Conservation (phyloP, 37 sponge, comb jelly and placozoan species). For the Ephydatia muelleri region DNA sequence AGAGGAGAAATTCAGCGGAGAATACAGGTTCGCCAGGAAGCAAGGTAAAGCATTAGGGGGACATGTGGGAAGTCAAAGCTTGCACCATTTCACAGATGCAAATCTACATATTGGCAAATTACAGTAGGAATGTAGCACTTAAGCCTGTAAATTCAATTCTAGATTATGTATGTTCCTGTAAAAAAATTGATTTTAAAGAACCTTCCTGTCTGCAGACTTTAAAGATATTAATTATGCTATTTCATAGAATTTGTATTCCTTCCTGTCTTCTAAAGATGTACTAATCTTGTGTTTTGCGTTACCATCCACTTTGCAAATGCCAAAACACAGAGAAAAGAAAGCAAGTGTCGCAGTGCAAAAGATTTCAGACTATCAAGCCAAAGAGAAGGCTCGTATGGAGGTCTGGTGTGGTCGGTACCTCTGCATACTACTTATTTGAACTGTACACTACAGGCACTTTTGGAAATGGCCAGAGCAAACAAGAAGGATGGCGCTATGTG, state of each 20-base stretch:
- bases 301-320: too few relatives aligned
- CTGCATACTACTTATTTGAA: not conserved
- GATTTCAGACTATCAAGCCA: slow-evolving; percentile 74
- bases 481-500: slow-evolving; percentile 84
- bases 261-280: too few relatives aligned
- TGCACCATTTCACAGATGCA: too few relatives aligned
- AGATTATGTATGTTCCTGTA: too few relatives aligned
- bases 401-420: too few relatives aligned
- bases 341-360: slow-evolving; percentile 61
- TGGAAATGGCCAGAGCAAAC: slow-evolving; percentile 77
- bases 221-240: too few relatives aligned
- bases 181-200: too few relatives aligned
- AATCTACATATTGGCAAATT: too few relatives aligned
- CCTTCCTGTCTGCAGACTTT: too few relatives aligned
- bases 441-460: slow-evolving; percentile 55
- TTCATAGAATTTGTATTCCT: too few relatives aligned
- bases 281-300: not conserved
- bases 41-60: not conserved
- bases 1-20: not conserved
- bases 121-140: too few relatives aligned
- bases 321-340: slow-evolving; percentile 55
- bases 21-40: slow-evolving; percentile 4
- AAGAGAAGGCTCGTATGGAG: slow-evolving; percentile 67
- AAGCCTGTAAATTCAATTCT: too few relatives aligned
- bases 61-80: not conserved